phyloP scores from a whole-genome alignment of 2,113 vertebrate species.

The Cyanoramphus novaezelandiae region DNA sequence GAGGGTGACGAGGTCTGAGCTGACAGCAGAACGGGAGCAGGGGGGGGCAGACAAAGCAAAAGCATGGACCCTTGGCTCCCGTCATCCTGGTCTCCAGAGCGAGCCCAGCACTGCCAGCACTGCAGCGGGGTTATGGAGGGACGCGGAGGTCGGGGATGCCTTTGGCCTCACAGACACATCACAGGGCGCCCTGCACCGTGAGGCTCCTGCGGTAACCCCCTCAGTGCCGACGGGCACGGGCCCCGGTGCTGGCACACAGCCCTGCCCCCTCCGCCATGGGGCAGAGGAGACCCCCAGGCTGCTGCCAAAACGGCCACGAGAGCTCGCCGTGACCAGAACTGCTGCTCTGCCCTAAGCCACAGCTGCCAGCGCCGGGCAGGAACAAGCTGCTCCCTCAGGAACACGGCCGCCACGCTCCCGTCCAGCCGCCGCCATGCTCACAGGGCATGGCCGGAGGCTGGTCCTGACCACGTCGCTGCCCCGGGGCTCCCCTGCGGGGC shows the following conservation, averaged over 20 bases:
- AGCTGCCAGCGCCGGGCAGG: not conserved
- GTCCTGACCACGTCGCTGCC: not conserved
- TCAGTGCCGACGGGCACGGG: fast-evolving
- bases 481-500: not conserved
- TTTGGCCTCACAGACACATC: not conserved
- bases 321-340: not conserved
- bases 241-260: fast-evolving
- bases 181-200: fast-evolving
- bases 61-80: fast-evolving
- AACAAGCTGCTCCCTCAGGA: not conserved
- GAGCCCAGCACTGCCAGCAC: not conserved
- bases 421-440: not conserved
- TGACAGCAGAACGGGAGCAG: not conserved
- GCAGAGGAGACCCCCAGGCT: not conserved
- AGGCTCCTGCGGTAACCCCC: not conserved
- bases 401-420: fast-evolving
- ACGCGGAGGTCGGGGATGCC: not conserved
- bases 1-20: not conserved
- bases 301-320: not conserved
- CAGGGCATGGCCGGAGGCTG: not conserved
- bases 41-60: not conserved
- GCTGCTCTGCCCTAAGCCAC: not conserved
- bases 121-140: not conserved
- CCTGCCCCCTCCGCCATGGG: fast-evolving
- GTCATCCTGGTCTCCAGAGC: not conserved